These are phyloP conservation scores for Acleris sparsana DNA, from an alignment of 2,888 invertebrate genomes.

Conservation along the genomic window DNA sequence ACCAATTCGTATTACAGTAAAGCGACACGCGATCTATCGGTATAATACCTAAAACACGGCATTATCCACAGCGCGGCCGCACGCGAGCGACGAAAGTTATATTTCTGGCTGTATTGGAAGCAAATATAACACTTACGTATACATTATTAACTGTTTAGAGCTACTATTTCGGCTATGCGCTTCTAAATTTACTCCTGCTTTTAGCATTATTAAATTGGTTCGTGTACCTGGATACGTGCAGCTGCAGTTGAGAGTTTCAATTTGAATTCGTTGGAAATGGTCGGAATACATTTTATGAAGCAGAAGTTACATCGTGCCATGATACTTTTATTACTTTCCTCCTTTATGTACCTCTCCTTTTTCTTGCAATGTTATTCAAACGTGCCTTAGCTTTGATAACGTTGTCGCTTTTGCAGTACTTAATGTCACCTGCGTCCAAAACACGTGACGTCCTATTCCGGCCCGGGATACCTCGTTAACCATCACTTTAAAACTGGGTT, in stretches of 20 bases:
- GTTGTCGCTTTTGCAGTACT: background rate
- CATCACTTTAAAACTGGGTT: constrained; percentile 35
- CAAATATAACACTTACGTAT: constrained; percentile 29
- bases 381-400: background rate
- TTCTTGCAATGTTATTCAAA: background rate
- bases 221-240: constrained; percentile 11
- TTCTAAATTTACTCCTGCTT: constrained; percentile 21
- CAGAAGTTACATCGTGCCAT: background rate
- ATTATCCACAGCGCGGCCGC: constrained; percentile 32
- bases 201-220: constrained; percentile 25
- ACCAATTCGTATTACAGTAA: constrained; percentile 73
- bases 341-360: background rate
- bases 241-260: constrained; percentile 3
- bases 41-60: constrained; percentile 54
- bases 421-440: background rate
- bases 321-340: background rate
- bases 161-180: constrained; percentile 3
- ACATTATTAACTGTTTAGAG: constrained; percentile 17
- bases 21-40: constrained; percentile 75
- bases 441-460: background rate
- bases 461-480: constrained; percentile 31
- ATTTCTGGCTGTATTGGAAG: constrained; percentile 25
- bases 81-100: constrained; percentile 29
- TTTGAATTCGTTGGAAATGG: constrained; percentile 9
- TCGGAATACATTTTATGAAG: background rate